Base-by-base conservation (phyloP, 1,140 invertebrate species). In the Anagrus nilaparvatae region DNA sequence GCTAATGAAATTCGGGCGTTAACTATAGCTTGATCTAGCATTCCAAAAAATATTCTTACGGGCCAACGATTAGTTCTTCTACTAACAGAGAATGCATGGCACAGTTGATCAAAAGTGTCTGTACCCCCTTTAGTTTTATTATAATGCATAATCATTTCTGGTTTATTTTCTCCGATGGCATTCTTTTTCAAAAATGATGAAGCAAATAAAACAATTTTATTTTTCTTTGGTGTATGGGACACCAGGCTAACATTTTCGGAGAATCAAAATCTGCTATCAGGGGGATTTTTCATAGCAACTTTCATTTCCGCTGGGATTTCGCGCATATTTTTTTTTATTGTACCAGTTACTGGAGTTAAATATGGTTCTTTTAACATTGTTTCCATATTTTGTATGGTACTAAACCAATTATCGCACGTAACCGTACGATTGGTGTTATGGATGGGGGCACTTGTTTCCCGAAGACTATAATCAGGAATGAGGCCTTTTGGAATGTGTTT, bases 61-160 rank as follows among this genome's bases (percentile, higher is more conserved):
- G 67, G 60, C 62, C 63, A 66, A 30, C 62, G 43, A 8, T 49
- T 47, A 1, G 55, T 61, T 40, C 53, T 60, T 29, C 63, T 40
- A 3, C 37, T 35, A 16, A 38, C 52, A 16, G 52, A 59, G 43
- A 56, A 61, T 16, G 35, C 46, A 6, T 52, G 48, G 40, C 53
- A 59, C 54, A 70, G 56, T 51, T 69, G 58, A 50, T 71, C 61
- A n/a, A 70, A 56, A 12, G 52, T 59, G 44, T 70, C 69, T 2
- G 71, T 69, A 4, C 59, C 67, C n/a, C 58, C 61, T 58, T 70
- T 71, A n/a, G 63, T 68, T 18, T 41, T 51, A 34, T 72, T 66
- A 49, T 71, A 72, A 32, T 53, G 53, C 6, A 45, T 24, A 29
- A 69, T 55, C 25, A 72, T 65, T 14, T 67, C 51, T 33, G 63